Evolutionary conservation across 1,140 invertebrate species (phyloP).

Genomic region (Leptinotarsa lineolata): DNA sequence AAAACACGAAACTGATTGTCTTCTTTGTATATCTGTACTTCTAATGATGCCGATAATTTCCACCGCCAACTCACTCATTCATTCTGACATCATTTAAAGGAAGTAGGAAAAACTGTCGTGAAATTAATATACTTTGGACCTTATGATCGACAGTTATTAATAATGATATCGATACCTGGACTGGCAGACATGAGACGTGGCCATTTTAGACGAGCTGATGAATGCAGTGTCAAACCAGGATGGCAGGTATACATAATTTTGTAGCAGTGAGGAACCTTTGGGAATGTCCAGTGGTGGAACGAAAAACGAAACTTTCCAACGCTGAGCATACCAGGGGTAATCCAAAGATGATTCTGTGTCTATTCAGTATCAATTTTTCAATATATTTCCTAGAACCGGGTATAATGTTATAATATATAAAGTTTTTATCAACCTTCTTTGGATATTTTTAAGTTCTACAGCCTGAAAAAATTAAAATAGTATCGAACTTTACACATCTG

Average conservation of each 20-base stretch:
- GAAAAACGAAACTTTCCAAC: not conserved
- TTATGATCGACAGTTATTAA: conserved; percentile 35
- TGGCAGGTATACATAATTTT: conserved; percentile 34
- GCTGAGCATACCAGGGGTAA: too few species aligned
- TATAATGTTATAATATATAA: too few species aligned
- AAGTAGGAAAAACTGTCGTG: conserved; percentile 22
- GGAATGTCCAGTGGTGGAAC: conserved; percentile 1
- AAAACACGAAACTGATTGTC: not conserved
- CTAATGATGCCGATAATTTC: conserved; percentile 4
- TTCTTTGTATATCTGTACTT: not conserved
- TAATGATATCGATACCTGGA: conserved; percentile 36
- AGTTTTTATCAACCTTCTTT: too few species aligned
- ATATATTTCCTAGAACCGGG: too few species aligned
- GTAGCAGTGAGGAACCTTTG: conserved; percentile 17
- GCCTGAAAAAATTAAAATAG: too few species aligned
- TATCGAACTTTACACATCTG: too few species aligned
- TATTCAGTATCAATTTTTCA: too few species aligned
- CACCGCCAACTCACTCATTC: conserved; percentile 7
- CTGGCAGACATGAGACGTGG: conserved; percentile 14
- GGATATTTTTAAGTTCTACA: too few species aligned
- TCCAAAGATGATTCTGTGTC: too few species aligned
- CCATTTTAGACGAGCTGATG: conserved; percentile 30
- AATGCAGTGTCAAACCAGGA: conserved; percentile 35
- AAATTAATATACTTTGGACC: conserved; percentile 9
- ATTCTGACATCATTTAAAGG: conserved; percentile 5